Base-by-base conservation (phyloP, 2,113 vertebrate species). In the Seriola dumerili region DNA sequence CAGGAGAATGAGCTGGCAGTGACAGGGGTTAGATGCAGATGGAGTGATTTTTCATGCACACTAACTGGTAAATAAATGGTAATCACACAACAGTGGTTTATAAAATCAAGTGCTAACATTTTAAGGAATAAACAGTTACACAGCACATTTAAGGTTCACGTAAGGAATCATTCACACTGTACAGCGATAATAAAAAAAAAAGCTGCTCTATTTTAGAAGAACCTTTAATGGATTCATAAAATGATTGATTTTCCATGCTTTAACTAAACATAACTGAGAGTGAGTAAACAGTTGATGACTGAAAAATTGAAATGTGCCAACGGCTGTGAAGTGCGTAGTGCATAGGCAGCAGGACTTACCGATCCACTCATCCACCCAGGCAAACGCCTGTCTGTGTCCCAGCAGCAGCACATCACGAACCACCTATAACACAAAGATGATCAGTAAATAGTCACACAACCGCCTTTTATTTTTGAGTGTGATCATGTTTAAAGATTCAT, bases 291-390 rank as follows among this genome's bases (percentile, higher is more conserved):
- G 62, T 29, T 57, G 7, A 72, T 25, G 29, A 46, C 44, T 46
- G 10, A 68, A 44, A 67, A 12, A 4, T 1, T 48, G 50, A 57
- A 55, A 72, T 54, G 52, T 34, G 32, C 7, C 19, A 54, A 1
- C 38, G 2, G 5, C 42, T 61, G 23, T 54, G 42, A 54, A 44
- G 25, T n/a, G 38, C 21, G 7, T 34, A 61, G n/a, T 23, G 34
- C 19, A 3, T 36, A 10, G 10, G 32, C 13, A 68, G 52, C 63
- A 50, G 25, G 4, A 42, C 98, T 91, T 96, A 99, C 98, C 98
- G 23, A 99, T 99, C 98, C 98, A 99, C 94, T 99, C 98, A 76
- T 99, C 98, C 75, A 99, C 98, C 98, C 98, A 99, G 16, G 98
- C 97, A 74, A 99, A 99, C 4, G 98, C 98, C 93, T 99, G 98